A percentile compares a stretch with the other conserved stretches of the same genome.
Conservation (phyloP, 1,140 invertebrate genomes). For the Mycetomoellerius zeteki region DNA sequence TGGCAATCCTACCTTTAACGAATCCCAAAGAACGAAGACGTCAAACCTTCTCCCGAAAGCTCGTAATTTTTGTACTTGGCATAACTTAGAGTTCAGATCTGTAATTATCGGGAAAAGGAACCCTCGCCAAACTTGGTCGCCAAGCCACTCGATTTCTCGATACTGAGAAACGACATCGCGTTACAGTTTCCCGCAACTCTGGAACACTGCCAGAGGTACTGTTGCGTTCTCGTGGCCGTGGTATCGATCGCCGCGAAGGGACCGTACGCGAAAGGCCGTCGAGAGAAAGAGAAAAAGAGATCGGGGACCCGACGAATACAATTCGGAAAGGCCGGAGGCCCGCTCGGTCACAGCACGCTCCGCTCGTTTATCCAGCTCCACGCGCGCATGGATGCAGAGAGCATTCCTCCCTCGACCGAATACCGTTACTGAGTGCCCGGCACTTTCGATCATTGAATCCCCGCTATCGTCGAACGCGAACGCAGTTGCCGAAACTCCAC, state of each 20-base stretch:
- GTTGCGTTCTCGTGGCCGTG: conserved; percentile 2
- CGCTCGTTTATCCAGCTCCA: conserved; percentile 48
- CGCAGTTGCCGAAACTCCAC: neutral
- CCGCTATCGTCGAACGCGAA: neutral
- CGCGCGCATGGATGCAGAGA: neutral
- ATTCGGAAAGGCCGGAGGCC: conserved; percentile 49
- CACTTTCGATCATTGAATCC: conserved; percentile 71
- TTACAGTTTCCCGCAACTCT: neutral
- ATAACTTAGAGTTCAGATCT: neutral
- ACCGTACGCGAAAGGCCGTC: neutral
- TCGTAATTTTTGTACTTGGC: neutral
- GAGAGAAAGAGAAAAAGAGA: neutral
- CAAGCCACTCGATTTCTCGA: conserved; percentile 5
- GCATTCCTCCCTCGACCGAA: conserved; percentile 46
- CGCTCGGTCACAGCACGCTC: neutral
- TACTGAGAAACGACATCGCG: neutral
- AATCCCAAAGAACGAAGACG: neutral
- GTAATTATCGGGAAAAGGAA: neutral
- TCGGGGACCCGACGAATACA: conserved; percentile 3
- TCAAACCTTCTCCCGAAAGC: neutral
- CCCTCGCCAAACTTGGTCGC: neutral
- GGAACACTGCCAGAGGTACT: conserved; percentile 33
- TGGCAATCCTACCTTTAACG: neutral
- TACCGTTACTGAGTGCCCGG: conserved; percentile 65
- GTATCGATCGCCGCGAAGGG: conserved; percentile 29